Conservation (phyloP, 2,113 vertebrate species). For the Herpailurus yagouaroundi region DNA sequence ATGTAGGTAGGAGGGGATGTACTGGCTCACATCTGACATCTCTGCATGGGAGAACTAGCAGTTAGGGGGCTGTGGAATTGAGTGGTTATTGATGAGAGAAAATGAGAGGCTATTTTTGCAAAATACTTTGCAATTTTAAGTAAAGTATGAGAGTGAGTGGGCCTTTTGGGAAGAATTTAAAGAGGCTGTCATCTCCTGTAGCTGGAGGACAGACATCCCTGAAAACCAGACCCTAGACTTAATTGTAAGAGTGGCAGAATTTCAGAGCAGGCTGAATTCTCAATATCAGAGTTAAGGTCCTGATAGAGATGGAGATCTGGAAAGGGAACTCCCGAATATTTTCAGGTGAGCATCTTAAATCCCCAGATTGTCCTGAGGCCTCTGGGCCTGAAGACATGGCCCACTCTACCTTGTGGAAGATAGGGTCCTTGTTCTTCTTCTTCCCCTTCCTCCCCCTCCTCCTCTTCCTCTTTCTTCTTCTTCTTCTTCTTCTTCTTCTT, state of each 20-base stretch:
- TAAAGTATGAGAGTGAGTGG: background rate
- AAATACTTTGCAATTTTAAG: background rate
- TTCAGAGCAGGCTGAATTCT: background rate
- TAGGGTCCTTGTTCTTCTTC: fast-evolving
- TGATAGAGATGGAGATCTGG: background rate
- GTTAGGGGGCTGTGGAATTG: background rate
- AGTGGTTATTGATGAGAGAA: background rate
- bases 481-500: no score
- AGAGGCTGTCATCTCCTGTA: background rate
- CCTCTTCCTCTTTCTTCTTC: no score
- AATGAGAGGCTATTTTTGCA: background rate
- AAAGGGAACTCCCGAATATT: background rate
- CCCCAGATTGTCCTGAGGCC: background rate
- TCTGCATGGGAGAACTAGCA: background rate
- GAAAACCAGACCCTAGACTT: background rate
- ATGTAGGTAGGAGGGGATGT: background rate
- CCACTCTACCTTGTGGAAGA: background rate
- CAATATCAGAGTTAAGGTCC: background rate
- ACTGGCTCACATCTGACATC: background rate
- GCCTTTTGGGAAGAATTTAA: background rate
- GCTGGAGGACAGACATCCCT: background rate
- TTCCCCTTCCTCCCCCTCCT: no score
- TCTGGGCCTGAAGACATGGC: background rate
- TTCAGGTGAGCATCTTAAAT: background rate
- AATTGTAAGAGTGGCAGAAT: background rate